Evolutionary conservation across 1,140 invertebrate genomes (phyloP).

Genomic region (Notospermus geniculatus): DNA sequence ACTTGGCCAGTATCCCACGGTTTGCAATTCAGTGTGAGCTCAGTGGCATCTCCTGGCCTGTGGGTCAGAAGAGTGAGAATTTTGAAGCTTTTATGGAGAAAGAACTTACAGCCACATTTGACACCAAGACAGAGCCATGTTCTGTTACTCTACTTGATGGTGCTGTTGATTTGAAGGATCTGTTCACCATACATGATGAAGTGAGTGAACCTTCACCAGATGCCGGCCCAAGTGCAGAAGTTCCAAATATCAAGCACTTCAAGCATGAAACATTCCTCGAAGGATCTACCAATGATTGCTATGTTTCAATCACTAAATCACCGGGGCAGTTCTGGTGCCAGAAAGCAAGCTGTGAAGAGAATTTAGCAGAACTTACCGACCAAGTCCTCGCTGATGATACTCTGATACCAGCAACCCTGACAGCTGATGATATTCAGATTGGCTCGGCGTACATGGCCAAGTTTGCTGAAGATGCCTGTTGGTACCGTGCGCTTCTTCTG

Average conservation of each 20-base stretch:
- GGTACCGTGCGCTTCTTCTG: slow-evolving; percentile 61
- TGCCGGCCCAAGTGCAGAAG: neutral
- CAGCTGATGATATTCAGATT: neutral
- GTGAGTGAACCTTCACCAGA: neutral
- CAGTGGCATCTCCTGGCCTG: neutral
- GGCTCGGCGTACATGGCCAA: slow-evolving; percentile 69
- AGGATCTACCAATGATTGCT: neutral
- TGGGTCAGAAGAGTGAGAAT: neutral
- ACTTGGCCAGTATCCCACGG: neutral
- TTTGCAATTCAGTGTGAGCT: neutral
- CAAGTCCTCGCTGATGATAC: neutral
- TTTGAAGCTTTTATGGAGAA: neutral
- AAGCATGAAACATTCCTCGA: neutral
- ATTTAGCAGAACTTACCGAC: neutral
- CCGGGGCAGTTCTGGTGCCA: slow-evolving; percentile 6
- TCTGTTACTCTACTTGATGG: neutral
- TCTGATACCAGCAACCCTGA: neutral
- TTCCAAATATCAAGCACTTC: neutral
- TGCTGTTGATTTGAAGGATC: neutral
- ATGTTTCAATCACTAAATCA: neutral
- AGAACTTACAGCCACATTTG: neutral
- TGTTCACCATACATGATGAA: neutral
- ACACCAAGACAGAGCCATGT: neutral
- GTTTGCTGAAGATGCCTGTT: slow-evolving; percentile 69
- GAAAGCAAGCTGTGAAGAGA: neutral